These are phyloP conservation scores for Chirona hameri DNA, from an alignment of 2,888 invertebrate species.

Conservation along the genomic window DNA sequence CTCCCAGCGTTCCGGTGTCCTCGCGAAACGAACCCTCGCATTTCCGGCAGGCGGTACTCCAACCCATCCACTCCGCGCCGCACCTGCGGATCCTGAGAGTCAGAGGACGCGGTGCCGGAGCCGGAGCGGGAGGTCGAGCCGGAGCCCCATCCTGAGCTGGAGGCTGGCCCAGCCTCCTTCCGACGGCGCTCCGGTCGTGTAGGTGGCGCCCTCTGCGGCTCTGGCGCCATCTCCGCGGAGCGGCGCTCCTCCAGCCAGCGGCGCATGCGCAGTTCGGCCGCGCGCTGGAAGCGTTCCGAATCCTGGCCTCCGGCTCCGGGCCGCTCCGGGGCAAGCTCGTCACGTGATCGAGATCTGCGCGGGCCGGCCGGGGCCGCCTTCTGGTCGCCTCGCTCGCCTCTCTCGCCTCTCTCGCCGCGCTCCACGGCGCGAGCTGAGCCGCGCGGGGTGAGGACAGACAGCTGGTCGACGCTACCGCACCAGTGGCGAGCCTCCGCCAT, in stretches of 20 bases:
- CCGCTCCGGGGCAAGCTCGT: background rate
- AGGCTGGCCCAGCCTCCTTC: background rate
- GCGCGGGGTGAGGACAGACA: background rate
- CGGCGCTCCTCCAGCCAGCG: background rate
- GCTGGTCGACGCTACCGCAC: background rate
- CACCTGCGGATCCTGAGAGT: background rate
- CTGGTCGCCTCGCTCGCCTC: too few species aligned
- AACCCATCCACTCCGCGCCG: background rate
- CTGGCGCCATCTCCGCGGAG: too few species aligned
- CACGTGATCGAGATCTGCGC: background rate
- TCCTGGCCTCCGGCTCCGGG: background rate
- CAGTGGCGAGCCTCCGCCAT: background rate
- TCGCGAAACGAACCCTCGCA: background rate
- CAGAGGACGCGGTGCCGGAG: background rate
- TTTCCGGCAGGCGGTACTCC: background rate
- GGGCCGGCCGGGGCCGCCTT: background rate
- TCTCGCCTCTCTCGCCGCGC: too few species aligned
- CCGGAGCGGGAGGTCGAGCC: background rate
- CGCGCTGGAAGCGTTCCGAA: background rate
- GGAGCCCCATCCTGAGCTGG: background rate
- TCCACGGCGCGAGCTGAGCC: background rate
- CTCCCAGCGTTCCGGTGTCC: background rate
- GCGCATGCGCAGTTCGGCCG: background rate
- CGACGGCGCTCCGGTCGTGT: background rate
- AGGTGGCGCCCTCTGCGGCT: background rate